Conservation (phyloP, 1,140 invertebrate species). For the Harlomillsia oculata region DNA sequence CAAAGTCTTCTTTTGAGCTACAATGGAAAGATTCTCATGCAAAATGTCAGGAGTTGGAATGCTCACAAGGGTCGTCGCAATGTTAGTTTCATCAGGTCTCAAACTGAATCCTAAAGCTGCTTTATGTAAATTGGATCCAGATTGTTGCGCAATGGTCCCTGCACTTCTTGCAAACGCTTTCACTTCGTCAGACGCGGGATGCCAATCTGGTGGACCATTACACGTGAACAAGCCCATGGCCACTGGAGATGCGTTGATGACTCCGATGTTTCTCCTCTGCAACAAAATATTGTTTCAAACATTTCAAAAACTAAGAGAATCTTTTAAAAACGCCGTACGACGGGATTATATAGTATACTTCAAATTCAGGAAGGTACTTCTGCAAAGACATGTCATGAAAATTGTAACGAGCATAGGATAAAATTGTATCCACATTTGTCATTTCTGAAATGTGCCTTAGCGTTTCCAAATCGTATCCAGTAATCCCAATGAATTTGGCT, state of each 20-base stretch:
- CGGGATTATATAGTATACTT: slow-evolving; percentile 50
- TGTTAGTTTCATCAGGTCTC: slow-evolving; percentile 4
- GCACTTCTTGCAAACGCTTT: slow-evolving; percentile 48
- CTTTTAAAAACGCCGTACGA: not conserved
- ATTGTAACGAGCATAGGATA: slow-evolving; percentile 69
- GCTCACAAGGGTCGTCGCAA: slow-evolving; percentile 32
- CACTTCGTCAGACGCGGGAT: slow-evolving; percentile 60
- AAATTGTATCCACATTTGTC: slow-evolving; percentile 57
- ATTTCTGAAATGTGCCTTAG: slow-evolving; percentile 63
- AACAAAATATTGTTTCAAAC: slow-evolving; percentile 26
- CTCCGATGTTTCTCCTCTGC: slow-evolving; percentile 58
- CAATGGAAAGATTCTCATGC: slow-evolving; percentile 27
- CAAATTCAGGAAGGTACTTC: slow-evolving; percentile 63
- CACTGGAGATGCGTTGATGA: slow-evolving; percentile 70
- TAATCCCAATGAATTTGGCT: slow-evolving; percentile 71
- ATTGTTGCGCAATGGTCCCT: slow-evolving; percentile 38
- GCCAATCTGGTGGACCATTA: slow-evolving; percentile 66
- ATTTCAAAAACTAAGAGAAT: not conserved
- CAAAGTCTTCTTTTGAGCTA: not conserved
- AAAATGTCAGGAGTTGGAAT: slow-evolving; percentile 30
- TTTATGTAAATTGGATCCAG: slow-evolving; percentile 24
- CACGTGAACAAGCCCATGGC: slow-evolving; percentile 73
- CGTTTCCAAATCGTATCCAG: slow-evolving; percentile 69
- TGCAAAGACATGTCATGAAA: slow-evolving; percentile 66
- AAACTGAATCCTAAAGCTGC: slow-evolving; percentile 22